Evolutionary conservation across 1,140 invertebrate species (phyloP).

Genomic region (Pseudomyrmex gracilis): DNA sequence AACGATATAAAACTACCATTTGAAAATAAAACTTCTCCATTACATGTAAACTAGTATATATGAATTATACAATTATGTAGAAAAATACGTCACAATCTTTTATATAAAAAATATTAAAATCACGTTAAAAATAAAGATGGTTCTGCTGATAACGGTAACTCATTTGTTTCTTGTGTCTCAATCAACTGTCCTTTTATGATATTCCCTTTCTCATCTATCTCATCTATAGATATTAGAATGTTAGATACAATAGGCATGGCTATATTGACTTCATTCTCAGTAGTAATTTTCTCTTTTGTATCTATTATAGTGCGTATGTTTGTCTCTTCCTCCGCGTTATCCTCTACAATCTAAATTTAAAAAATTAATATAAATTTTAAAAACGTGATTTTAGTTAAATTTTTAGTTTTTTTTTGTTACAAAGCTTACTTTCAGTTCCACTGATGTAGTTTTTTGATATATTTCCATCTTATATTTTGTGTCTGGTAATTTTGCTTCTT

Average conservation of each 20-base stretch:
- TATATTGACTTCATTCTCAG: conserved; percentile 41
- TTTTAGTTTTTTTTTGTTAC: background rate
- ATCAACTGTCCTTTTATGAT: conserved; percentile 84
- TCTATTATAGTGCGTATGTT: conserved; percentile 13
- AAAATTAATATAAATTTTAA: background rate
- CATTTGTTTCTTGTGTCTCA: conserved; percentile 83
- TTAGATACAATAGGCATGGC: conserved; percentile 81
- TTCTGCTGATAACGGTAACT: conserved; percentile 79
- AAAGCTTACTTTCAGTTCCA: conserved; percentile 58
- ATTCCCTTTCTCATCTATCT: conserved; percentile 86
- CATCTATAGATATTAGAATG: conserved; percentile 85
- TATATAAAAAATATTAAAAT: conserved; percentile 34
- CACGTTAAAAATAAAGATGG: conserved; percentile 80
- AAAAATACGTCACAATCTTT: background rate
- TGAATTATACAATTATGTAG: too few relatives aligned
- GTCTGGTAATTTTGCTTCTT: conserved; percentile 76
- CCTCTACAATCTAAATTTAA: conserved; percentile 69
- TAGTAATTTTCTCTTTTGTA: background rate
- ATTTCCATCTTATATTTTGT: conserved; percentile 74
- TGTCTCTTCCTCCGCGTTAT: conserved; percentile 65
- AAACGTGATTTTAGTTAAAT: background rate
- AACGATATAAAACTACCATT: too few relatives aligned
- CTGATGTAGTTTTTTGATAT: conserved; percentile 66
- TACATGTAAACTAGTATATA: too few relatives aligned
- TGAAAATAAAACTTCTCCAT: too few relatives aligned